phyloP scores from a whole-genome alignment of 2,888 invertebrate genomes.

The Agrilus mali region DNA sequence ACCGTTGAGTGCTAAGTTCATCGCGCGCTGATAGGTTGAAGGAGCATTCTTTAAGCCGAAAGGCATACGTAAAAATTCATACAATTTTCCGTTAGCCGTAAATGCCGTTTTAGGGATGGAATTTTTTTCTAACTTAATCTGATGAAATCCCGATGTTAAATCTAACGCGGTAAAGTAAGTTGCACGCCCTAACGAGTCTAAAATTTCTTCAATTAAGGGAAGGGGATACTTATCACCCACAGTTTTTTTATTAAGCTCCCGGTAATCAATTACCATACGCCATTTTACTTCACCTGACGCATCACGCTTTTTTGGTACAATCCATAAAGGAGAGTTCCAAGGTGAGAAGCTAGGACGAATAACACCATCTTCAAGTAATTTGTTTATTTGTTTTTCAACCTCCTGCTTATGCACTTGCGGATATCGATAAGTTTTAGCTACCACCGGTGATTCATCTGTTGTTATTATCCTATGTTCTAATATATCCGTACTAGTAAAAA shows the following conservation, averaged over 20 bases:
- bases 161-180: constrained; percentile 22
- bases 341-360: no score
- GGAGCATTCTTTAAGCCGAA: constrained; percentile 29
- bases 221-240: constrained; percentile 19
- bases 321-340: not conserved
- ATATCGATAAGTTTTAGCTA: no score
- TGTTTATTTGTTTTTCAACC: constrained; percentile 11
- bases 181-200: constrained; percentile 16
- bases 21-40: constrained; percentile 26
- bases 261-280: constrained; percentile 26
- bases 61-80: constrained; percentile 22
- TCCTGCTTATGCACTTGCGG: not conserved
- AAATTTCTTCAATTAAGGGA: constrained; percentile 15
- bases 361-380: constrained; percentile 1
- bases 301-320: constrained; percentile 11
- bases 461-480: not conserved
- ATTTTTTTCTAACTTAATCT: constrained; percentile 15
- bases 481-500: constrained; percentile 1
- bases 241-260: constrained; percentile 24
- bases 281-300: constrained; percentile 17
- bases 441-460: no score
- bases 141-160: constrained; percentile 22
- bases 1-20: constrained; percentile 18
- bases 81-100: constrained; percentile 19
- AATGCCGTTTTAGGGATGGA: constrained; percentile 23